A percentile compares a stretch with the other conserved stretches of the same genome.
These are phyloP conservation scores for Podarcis siculus DNA, from an alignment of 2,797 vertebrate species.

Conservation along the genomic window DNA sequence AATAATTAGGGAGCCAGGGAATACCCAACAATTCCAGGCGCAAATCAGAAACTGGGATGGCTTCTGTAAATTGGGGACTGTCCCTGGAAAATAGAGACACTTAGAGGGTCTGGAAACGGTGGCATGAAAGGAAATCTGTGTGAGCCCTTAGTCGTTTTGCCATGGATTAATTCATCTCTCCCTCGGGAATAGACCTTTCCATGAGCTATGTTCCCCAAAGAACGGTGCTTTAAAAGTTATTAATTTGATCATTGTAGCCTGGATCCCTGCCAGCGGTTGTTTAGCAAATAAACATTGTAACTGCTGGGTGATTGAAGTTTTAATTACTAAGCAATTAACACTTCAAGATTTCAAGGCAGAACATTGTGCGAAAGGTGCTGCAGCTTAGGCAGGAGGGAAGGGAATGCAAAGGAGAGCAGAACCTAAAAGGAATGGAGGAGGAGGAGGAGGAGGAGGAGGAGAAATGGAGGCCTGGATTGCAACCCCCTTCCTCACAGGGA, in stretches of 20 bases:
- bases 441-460: constrained; percentile 12
- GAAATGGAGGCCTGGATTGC: too few relatives aligned
- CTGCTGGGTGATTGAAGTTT: constrained; percentile 57
- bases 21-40: too few relatives aligned
- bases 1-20: constrained; percentile 17
- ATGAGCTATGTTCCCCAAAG: constrained; percentile 13
- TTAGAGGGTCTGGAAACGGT: too few relatives aligned
- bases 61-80: too few relatives aligned
- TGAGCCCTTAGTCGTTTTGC: not conserved
- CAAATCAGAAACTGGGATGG: too few relatives aligned
- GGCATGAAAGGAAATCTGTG: too few relatives aligned
- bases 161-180: not conserved
- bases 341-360: constrained; percentile 50
- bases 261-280: constrained; percentile 61
- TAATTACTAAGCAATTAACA: constrained; percentile 66
- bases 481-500: not conserved
- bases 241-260: constrained; percentile 50
- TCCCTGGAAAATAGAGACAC: too few relatives aligned
- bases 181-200: not conserved
- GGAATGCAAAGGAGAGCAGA: not conserved
- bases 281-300: constrained; percentile 64
- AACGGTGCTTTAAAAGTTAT: constrained; percentile 53
- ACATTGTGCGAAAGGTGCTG: not conserved
- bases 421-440: not conserved
- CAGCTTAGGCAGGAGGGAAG: constrained; percentile 5